Base-by-base conservation (phyloP, 2,888 invertebrate species). In the Mythimna loreyi region DNA sequence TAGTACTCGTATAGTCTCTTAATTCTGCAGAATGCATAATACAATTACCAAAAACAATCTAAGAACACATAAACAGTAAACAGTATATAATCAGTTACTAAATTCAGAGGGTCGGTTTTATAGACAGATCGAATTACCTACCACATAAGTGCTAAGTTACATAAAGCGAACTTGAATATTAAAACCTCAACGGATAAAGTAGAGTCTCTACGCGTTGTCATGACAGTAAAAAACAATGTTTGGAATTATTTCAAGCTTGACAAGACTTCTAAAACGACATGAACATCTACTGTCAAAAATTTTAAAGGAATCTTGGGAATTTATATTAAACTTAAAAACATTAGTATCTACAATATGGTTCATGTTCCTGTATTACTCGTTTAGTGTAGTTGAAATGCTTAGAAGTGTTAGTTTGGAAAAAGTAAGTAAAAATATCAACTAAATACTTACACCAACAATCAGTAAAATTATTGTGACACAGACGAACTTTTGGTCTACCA, bases 341-440 rank as follows among this genome's bases (percentile, higher is more conserved):
- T 86, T 91, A 81, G 67, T 92, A 78, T 83, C 75, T 84, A 75
- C 91, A 94, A 88, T 92, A 95, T 95, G 94, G 90, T 90, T 86
- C 82, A 82, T 85, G 80, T 92, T 89, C 80, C 81, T 91, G 72
- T 86, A 89, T 84, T 92, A 92, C 85, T 92, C 87, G 70, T 92
- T 93, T 88, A 87, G 84, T 89, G 90, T 92, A 77, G 86, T 92
- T 92, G 94, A 95, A 93, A 95, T 95, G 95, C 87, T 91, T 90
- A 94, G 89, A 84, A 92, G 93, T 87, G 82, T 82, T 72, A 94
- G 93, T 89, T 92, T 92, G 77, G 93, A 93, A 89, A 93, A 91
- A 86, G 95, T 91, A 84, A 84, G 87, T 82, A 68, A 28, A 67
- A 58, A 50, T 57, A 64, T 53, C 9, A 53, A 25, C 40, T 53